Conservation (phyloP, 1,140 invertebrate genomes). For the Ostrea denselamellosa region DNA sequence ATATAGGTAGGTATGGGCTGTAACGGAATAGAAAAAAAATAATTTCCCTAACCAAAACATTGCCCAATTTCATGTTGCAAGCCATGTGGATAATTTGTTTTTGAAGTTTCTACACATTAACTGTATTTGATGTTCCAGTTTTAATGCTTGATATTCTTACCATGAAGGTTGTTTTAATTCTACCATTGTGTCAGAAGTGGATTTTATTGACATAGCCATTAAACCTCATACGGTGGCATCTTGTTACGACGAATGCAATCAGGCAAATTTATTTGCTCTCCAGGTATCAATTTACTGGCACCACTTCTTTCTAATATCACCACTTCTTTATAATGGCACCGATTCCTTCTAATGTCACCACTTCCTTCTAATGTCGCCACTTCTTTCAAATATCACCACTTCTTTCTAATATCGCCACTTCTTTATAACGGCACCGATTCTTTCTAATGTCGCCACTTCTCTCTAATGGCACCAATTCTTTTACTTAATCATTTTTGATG, state of each 20-base stretch:
- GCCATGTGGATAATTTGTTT: no score
- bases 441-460: no score
- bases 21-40: background rate
- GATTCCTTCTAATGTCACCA: background rate
- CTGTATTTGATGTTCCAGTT: no score
- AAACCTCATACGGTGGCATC: slow-evolving; percentile 2
- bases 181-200: background rate
- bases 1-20: background rate
- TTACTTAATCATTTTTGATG: no score
- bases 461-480: no score
- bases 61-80: no score
- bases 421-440: no score
- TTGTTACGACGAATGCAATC: background rate
- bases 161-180: background rate
- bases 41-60: no score
- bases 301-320: background rate
- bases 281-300: background rate
- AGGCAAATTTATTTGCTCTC: background rate
- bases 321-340: background rate
- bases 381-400: background rate
- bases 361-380: background rate
- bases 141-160: background rate
- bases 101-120: no score
- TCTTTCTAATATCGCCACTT: background rate
- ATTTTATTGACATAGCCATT: background rate